Evolutionary conservation across 1,140 invertebrate species (phyloP).

Genomic region (Brachystomella parvula): DNA sequence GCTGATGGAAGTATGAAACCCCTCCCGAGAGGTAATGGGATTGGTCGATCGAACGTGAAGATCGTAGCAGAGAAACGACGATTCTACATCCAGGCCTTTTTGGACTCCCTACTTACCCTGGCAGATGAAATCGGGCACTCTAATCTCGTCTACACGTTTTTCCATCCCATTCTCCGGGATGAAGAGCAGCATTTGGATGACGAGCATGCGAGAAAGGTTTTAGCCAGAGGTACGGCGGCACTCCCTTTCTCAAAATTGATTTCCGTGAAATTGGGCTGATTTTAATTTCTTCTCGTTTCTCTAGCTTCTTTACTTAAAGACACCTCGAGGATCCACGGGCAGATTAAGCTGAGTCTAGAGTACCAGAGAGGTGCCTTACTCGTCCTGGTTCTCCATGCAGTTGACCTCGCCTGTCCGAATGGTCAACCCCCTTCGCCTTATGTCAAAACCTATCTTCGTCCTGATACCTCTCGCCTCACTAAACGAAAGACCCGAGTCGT

Average conservation of each 20-base stretch:
- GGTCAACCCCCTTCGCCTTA: slow-evolving; percentile 78
- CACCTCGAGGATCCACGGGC: slow-evolving; percentile 44
- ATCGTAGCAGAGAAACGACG: slow-evolving; percentile 86
- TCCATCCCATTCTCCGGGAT: slow-evolving; percentile 84
- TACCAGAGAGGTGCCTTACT: slow-evolving; percentile 69
- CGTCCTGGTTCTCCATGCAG: slow-evolving; percentile 81
- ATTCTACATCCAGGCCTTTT: slow-evolving; percentile 75
- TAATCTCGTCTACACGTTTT: slow-evolving; percentile 94
- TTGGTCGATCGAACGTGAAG: slow-evolving; percentile 87
- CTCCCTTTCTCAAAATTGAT: background rate
- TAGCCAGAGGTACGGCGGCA: slow-evolving; percentile 9
- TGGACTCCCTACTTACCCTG: slow-evolving; percentile 73
- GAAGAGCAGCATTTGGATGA: slow-evolving; percentile 52
- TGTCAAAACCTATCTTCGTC: slow-evolving; percentile 85
- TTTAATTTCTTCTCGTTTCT: slow-evolving; percentile 9
- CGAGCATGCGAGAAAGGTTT: slow-evolving; percentile 10
- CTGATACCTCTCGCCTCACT: slow-evolving; percentile 64
- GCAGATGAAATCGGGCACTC: slow-evolving; percentile 91
- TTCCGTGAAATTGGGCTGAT: background rate
- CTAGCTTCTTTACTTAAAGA: slow-evolving; percentile 29
- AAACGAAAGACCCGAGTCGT: slow-evolving; percentile 93
- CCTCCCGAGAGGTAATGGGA: slow-evolving; percentile 64
- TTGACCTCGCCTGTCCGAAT: slow-evolving; percentile 66
- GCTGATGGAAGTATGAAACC: slow-evolving; percentile 44
- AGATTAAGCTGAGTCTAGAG: slow-evolving; percentile 73